A percentile compares a stretch with the other conserved stretches of the same genome.
Conservation (phyloP, 1,140 invertebrate genomes). For the Arion vulgaris region DNA sequence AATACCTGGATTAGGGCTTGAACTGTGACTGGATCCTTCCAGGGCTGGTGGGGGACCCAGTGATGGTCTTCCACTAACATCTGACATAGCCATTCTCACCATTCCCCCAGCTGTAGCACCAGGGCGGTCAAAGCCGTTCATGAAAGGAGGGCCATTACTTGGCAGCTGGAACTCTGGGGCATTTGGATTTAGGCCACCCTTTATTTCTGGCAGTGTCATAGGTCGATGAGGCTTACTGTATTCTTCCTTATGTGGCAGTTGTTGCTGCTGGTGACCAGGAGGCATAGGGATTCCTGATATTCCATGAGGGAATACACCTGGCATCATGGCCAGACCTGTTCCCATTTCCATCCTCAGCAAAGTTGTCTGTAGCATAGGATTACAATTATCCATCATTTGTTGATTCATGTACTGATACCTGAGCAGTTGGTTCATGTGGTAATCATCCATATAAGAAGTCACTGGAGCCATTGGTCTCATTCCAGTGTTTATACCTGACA, state of each 20-base stretch:
- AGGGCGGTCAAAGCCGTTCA: slow-evolving; percentile 20
- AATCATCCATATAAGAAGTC: neutral
- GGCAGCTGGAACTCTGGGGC: slow-evolving; percentile 83
- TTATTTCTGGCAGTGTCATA: slow-evolving; percentile 72
- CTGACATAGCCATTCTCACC: neutral
- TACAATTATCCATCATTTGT: neutral
- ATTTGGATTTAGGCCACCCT: slow-evolving; percentile 87
- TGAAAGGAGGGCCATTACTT: slow-evolving; percentile 60
- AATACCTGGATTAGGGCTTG: slow-evolving; percentile 29
- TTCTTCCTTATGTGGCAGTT: slow-evolving; percentile 61
- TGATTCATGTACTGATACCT: slow-evolving; percentile 17
- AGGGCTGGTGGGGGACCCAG: neutral
- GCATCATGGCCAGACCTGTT: neutral
- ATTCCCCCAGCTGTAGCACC: neutral
- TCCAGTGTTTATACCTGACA: neutral
- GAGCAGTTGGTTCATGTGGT: neutral
- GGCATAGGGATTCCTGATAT: slow-evolving; percentile 35
- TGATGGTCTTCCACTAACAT: neutral
- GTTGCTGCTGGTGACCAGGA: too few relatives aligned
- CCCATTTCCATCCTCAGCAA: slow-evolving; percentile 9
- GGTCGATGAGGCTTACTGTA: slow-evolving; percentile 72
- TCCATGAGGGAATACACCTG: neutral
- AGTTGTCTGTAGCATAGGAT: slow-evolving; percentile 6
- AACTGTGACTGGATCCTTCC: neutral
- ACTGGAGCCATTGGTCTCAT: neutral